Evolutionary conservation across 2,888 invertebrate species (phyloP).

Genomic region (Balanococcus diminutus): DNA sequence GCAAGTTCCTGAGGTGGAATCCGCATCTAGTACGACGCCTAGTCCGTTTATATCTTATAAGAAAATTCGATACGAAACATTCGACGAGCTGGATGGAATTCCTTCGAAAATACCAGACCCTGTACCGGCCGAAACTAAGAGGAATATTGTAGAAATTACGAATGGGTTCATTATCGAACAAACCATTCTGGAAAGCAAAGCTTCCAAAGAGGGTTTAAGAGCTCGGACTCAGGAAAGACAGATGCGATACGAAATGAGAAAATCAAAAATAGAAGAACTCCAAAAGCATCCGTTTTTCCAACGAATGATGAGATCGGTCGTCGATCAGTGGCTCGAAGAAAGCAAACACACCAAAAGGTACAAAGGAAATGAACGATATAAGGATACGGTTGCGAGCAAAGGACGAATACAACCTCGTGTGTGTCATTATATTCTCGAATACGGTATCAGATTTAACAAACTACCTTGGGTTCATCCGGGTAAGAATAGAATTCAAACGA

Average conservation of each 20-base stretch:
- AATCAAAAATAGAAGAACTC: not conserved
- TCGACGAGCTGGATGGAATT: not conserved
- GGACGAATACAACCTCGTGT: not conserved
- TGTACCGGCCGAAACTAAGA: not conserved
- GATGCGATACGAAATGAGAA: not conserved
- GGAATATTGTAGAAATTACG: not conserved
- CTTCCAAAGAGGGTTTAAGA: not conserved
- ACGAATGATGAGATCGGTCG: conserved; percentile 11
- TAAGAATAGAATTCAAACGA: conserved; percentile 5
- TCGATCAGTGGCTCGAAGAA: not conserved
- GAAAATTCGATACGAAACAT: not conserved
- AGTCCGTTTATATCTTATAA: not conserved
- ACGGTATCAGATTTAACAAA: conserved; percentile 25
- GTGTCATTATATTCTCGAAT: not conserved
- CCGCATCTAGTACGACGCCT: not conserved
- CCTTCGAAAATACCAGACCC: conserved; percentile 7
- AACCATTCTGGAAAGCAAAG: not conserved
- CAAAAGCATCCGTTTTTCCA: conserved; percentile 20
- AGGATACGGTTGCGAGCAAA: not conserved
- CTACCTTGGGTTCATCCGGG: conserved; percentile 24
- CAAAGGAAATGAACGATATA: not conserved
- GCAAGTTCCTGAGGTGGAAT: not conserved
- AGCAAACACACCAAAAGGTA: not conserved
- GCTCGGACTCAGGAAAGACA: not conserved
- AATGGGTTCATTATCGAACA: conserved; percentile 14